Evolutionary conservation across 2,113 vertebrate species (phyloP).

Genomic region (Lanius collurio): DNA sequence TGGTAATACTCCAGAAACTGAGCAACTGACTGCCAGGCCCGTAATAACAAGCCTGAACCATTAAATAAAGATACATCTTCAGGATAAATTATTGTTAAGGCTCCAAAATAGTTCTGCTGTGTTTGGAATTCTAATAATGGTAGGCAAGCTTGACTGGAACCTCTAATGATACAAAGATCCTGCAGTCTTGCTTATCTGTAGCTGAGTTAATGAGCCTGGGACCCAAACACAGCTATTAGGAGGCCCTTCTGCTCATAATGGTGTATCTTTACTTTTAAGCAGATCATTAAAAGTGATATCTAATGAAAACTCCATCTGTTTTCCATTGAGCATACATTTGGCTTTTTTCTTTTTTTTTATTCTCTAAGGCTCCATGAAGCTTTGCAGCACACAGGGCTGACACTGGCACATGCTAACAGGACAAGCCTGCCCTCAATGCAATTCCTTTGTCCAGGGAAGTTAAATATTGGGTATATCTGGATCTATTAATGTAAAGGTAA

Average conservation of each 20-base stretch:
- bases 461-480: neutral
- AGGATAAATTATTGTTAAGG: neutral
- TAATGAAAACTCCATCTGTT: conserved; percentile 58
- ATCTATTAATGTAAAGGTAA: neutral
- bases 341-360: neutral
- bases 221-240: neutral
- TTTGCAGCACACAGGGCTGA: conserved; percentile 21
- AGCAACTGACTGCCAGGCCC: neutral
- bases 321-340: neutral
- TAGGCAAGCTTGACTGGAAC: neutral
- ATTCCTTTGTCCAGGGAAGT: neutral
- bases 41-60: neutral
- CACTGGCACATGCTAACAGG: neutral
- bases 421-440: neutral
- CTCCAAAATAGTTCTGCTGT: neutral
- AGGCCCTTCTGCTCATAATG: conserved; percentile 27
- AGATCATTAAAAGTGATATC: conserved; percentile 39
- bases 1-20: neutral
- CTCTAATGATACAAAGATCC: neutral
- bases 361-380: neutral
- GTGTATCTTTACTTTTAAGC: conserved; percentile 31
- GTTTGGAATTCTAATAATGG: conserved; percentile 22
- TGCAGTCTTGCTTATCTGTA: conserved; percentile 3
- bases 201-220: neutral
- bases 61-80: conserved; percentile 34